Percentiles rank a stretch among this genome's conserved stretches.
These are phyloP conservation scores for Ictidomys tridecemlineatus DNA, from an alignment of 2,113 vertebrate species.

Conservation along the genomic window DNA sequence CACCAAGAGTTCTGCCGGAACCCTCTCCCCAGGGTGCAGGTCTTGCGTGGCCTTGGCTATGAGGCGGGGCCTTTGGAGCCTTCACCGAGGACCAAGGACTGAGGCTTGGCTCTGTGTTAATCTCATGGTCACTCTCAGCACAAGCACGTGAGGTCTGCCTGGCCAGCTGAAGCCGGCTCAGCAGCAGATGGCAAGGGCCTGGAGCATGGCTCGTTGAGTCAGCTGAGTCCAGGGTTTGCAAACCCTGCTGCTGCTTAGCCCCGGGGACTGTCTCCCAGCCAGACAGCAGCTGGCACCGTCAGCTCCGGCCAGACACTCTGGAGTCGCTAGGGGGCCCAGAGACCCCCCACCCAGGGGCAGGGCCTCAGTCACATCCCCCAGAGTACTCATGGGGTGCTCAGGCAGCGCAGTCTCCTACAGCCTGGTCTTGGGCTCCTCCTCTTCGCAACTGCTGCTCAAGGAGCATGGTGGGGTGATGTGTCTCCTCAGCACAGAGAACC, in stretches of 20 bases:
- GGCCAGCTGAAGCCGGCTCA: background rate
- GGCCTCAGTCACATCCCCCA: background rate
- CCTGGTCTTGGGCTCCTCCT: too few species aligned
- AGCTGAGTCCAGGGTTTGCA: background rate
- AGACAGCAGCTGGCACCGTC: background rate
- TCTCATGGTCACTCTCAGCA: background rate
- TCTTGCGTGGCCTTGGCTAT: rapidly evolving
- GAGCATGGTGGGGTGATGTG: rapidly evolving
- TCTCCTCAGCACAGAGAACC: background rate
- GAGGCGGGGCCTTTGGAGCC: too few species aligned
- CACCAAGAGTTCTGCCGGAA: rapidly evolving
- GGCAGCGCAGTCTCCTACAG: background rate
- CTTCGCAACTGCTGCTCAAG: rapidly evolving
- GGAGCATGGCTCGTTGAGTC: rapidly evolving
- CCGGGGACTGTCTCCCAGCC: background rate
- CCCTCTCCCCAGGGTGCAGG: background rate
- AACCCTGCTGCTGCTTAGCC: background rate
- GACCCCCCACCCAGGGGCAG: background rate
- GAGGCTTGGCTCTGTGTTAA: rapidly evolving
- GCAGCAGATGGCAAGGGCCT: background rate
- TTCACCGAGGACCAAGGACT: rapidly evolving
- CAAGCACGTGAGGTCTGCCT: background rate
- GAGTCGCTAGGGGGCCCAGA: rapidly evolving
- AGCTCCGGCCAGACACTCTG: background rate
- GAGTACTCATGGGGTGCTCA: background rate